These are phyloP conservation scores for Molossus alvarezi DNA, from an alignment of 2,797 vertebrate species.

Conservation along the genomic window DNA sequence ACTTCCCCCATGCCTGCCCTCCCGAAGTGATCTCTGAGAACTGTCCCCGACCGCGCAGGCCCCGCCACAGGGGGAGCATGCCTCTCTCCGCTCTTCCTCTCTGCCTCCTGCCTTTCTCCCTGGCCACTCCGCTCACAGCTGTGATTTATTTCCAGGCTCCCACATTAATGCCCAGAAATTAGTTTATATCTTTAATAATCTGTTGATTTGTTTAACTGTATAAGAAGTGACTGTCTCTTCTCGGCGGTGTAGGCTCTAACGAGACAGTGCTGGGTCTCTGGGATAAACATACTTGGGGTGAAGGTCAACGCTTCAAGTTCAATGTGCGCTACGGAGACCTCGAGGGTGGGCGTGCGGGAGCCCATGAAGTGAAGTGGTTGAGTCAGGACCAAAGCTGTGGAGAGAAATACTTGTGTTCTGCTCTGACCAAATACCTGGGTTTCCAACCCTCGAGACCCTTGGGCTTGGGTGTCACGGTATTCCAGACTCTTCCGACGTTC, in stretches of 20 bases:
- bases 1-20: conserved; percentile 62
- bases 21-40: conserved; percentile 67
- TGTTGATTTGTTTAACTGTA: conserved; percentile 52
- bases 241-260: conserved; percentile 67
- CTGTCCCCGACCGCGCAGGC: background rate
- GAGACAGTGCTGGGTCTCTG: conserved; percentile 69
- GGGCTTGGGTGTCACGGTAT: background rate
- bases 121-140: background rate
- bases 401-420: background rate
- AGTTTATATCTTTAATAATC: conserved; percentile 77
- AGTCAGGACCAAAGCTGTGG: background rate
- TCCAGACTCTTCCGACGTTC: background rate
- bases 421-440: background rate
- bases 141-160: conserved; percentile 81
- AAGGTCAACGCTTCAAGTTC: background rate
- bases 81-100: background rate
- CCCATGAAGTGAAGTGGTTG: background rate
- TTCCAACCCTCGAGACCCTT: background rate
- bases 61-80: background rate
- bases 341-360: background rate
- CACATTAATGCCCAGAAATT: conserved; percentile 86
- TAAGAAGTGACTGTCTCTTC: conserved; percentile 45
- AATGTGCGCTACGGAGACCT: background rate
- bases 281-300: background rate
- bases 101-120: background rate